These are phyloP conservation scores for Chelidonichthys spinosus DNA, from an alignment of 2,797 vertebrate species.

Conservation along the genomic window DNA sequence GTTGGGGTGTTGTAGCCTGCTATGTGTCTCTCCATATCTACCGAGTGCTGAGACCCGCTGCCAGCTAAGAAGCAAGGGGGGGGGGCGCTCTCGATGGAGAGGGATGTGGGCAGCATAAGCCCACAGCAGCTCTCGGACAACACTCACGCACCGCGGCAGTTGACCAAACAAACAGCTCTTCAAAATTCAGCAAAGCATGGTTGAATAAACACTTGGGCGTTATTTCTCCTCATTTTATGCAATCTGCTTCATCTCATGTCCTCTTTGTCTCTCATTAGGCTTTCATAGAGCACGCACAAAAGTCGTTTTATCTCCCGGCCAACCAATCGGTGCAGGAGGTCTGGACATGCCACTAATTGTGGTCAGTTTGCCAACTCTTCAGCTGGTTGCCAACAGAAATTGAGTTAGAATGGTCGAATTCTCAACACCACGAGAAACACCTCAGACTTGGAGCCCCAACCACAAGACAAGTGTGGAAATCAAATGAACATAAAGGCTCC, in stretches of 20 bases:
- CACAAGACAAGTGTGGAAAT: slow-evolving; percentile 18
- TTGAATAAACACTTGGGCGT: slow-evolving; percentile 46
- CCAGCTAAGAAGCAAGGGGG: slow-evolving; percentile 62
- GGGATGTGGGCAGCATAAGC: slow-evolving; percentile 54
- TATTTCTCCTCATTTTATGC: slow-evolving; percentile 47
- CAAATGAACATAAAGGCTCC: neutral
- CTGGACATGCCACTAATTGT: slow-evolving; percentile 56
- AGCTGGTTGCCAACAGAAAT: slow-evolving; percentile 51
- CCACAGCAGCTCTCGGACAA: slow-evolving; percentile 68
- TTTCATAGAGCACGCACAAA: slow-evolving; percentile 45
- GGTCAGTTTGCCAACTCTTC: slow-evolving; percentile 57
- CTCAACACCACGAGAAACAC: slow-evolving; percentile 14
- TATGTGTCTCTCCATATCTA: slow-evolving; percentile 70
- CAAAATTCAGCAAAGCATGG: slow-evolving; percentile 52
- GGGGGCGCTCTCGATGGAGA: slow-evolving; percentile 53
- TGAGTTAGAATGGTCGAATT: slow-evolving; percentile 42
- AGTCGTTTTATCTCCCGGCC: slow-evolving; percentile 52
- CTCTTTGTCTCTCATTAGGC: slow-evolving; percentile 52
- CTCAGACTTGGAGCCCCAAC: slow-evolving; percentile 30
- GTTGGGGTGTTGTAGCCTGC: slow-evolving; percentile 66
- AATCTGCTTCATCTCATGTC: slow-evolving; percentile 57
- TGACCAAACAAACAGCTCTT: slow-evolving; percentile 61
- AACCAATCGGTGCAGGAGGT: slow-evolving; percentile 60
- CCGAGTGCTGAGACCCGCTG: slow-evolving; percentile 57
- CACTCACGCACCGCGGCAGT: slow-evolving; percentile 47